These are phyloP conservation scores for Hedya salicella DNA, from an alignment of 2,888 invertebrate genomes.

Conservation along the genomic window DNA sequence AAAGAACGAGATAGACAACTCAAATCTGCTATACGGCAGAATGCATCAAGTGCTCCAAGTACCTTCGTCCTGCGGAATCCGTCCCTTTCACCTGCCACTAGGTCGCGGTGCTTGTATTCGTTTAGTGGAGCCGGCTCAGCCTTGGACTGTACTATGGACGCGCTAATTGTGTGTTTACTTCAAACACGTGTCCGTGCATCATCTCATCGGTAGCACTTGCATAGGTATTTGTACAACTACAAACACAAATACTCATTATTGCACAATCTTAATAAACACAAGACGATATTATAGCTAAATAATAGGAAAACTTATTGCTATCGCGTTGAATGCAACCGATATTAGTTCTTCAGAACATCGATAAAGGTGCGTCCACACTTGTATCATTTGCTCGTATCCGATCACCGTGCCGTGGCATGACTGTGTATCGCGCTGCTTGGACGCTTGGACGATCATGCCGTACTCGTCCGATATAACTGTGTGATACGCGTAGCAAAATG, in stretches of 20 bases:
- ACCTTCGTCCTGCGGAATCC: slow-evolving; percentile 24
- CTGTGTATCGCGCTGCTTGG: no score
- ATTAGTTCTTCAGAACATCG: no score
- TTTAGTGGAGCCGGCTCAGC: slow-evolving; percentile 4
- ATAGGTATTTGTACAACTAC: not conserved
- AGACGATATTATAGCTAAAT: no score
- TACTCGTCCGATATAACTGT: no score
- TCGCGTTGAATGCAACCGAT: no score
- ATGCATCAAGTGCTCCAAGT: slow-evolving; percentile 9
- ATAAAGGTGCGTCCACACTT: no score
- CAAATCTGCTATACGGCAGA: not conserved
- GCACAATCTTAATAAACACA: not conserved
- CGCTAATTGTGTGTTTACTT: slow-evolving; percentile 38
- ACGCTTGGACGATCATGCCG: no score
- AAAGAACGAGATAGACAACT: no score
- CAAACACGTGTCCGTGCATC: slow-evolving; percentile 28
- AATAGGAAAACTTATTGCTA: no score
- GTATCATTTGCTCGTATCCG: no score
- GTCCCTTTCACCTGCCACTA: slow-evolving; percentile 38
- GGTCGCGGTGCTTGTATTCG: slow-evolving; percentile 14
- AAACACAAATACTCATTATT: not conserved
- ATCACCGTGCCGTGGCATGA: no score
- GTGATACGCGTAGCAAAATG: no score
- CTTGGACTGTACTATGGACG: slow-evolving; percentile 29
- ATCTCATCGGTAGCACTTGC: slow-evolving; percentile 7